A percentile compares a stretch with the other conserved stretches of the same genome.
Evolutionary conservation across 1,140 invertebrate species (phyloP).

Genomic region (Bradysia coprophila): DNA sequence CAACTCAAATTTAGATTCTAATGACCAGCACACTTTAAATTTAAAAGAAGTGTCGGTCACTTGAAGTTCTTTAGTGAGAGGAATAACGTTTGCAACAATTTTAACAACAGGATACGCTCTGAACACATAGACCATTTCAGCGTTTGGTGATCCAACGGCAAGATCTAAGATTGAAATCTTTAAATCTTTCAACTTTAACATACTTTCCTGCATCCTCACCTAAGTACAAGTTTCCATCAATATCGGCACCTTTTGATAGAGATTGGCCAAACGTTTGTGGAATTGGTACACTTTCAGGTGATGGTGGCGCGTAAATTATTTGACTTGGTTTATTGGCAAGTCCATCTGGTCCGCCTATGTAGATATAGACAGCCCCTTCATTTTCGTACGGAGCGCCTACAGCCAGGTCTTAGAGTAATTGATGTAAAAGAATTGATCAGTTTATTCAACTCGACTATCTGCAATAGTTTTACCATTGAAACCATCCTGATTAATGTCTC

Average conservation of each 20-base stretch:
- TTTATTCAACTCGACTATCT: not conserved
- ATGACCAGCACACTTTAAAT: constrained; percentile 24
- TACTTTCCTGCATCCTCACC: no score
- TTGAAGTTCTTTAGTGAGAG: constrained; percentile 27
- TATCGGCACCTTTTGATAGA: constrained; percentile 38
- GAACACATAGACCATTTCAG: constrained; percentile 32
- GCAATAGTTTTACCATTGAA: constrained; percentile 26
- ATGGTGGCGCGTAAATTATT: not conserved
- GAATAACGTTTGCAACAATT: constrained; percentile 21
- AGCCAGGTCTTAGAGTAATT: constrained; percentile 30
- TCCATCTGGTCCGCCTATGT: constrained; percentile 31
- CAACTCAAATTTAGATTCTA: constrained; percentile 18
- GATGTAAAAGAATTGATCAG: not conserved
- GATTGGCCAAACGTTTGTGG: constrained; percentile 33
- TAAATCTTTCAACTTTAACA: not conserved
- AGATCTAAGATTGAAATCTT: no score
- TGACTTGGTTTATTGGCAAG: not conserved
- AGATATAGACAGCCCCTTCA: constrained; percentile 36
- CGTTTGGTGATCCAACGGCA: constrained; percentile 39
- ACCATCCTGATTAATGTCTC: constrained; percentile 38
- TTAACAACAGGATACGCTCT: constrained; percentile 34
- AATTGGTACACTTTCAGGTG: no score
- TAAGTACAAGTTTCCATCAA: constrained; percentile 31
- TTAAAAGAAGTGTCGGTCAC: constrained; percentile 27
- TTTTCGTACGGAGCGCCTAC: constrained; percentile 43